phyloP scores from a whole-genome alignment of 1,140 invertebrate genomes.

The Brachionus asplanchnoidis region DNA sequence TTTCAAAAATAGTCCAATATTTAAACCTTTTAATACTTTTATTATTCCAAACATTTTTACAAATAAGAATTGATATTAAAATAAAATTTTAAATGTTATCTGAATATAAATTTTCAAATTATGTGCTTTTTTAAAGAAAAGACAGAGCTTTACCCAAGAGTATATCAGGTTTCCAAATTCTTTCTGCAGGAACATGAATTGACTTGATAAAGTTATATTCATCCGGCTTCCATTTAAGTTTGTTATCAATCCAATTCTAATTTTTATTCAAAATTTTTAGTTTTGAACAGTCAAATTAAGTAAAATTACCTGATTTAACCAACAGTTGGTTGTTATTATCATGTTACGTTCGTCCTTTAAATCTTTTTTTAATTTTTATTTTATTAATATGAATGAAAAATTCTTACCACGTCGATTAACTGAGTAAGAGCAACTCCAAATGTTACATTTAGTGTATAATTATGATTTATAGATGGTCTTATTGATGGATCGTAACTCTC shows the following conservation, averaged over 20 bases:
- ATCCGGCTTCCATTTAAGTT: conserved; percentile 45
- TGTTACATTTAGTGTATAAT: conserved; percentile 67
- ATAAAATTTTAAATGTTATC: too few species aligned
- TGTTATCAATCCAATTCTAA: conserved; percentile 60
- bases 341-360: conserved; percentile 96
- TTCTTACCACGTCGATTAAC: conserved; percentile 70
- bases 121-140: background rate
- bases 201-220: conserved; percentile 42
- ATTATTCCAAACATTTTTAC: too few species aligned
- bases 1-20: too few species aligned
- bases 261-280: conserved; percentile 41
- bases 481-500: conserved; percentile 68
- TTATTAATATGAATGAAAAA: background rate
- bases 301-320: conserved; percentile 63
- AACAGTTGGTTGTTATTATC: conserved; percentile 98
- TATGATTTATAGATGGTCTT: conserved; percentile 69
- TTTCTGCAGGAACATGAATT: conserved; percentile 44
- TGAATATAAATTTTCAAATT: too few species aligned
- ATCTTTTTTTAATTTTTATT: background rate
- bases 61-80: too few species aligned
- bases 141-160: background rate
- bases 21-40: too few species aligned
- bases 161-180: conserved; percentile 45
- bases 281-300: conserved; percentile 66
- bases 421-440: conserved; percentile 75